Evolutionary conservation across 1,140 invertebrate species (phyloP), one percentile per base, ranked within the genome.

Genomic region (Meloidogyne exigua): DNA sequence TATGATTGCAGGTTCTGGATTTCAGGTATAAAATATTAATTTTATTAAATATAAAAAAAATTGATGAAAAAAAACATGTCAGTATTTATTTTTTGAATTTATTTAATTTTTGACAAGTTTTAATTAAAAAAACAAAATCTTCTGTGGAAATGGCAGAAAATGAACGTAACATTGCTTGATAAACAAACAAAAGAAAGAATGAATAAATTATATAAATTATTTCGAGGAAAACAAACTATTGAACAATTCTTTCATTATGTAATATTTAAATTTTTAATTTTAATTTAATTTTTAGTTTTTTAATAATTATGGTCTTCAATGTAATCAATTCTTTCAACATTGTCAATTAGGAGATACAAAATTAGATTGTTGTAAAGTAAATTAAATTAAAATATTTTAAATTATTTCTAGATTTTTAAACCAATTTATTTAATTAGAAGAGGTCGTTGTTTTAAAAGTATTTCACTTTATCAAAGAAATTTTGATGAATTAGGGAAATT

Each of bases 401-500:
- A 75, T 21, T 76, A 28, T 36, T 36, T 67, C 12, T 28, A 78
- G 76, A 39, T 78, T 13, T 78, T 78, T 42, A 76, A 76, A 18
- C 76, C 77, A 76, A 69, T 64, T 49, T 79, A 79, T 49, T 42
- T 72, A 44, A 79, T 79, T 42, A 36, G 77, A 28, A 49, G 77
- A 49, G 77, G 77, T 4, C 32, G 77, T 15, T 79, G 77, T 65
- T 79, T 79, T 57, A 36, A 76, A 57, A 79, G 23, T 12, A 72
- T 79, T 63, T 21, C 39, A 64, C 32, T 79, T 25, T 65, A 70
- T 32, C 77, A 79, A 67, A 44, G 32, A 18, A 79, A 71, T 63
- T 79, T 79, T 67, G 77, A 79, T 72, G 77, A 79, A 28, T 67
- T 79, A 21, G 77, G 77, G 4, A 79, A 79, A 72, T 42, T 79